A percentile compares a stretch with the other conserved stretches of the same genome.
These are phyloP conservation scores for Pagrus major DNA, from an alignment of 2,113 vertebrate species.

Conservation along the genomic window DNA sequence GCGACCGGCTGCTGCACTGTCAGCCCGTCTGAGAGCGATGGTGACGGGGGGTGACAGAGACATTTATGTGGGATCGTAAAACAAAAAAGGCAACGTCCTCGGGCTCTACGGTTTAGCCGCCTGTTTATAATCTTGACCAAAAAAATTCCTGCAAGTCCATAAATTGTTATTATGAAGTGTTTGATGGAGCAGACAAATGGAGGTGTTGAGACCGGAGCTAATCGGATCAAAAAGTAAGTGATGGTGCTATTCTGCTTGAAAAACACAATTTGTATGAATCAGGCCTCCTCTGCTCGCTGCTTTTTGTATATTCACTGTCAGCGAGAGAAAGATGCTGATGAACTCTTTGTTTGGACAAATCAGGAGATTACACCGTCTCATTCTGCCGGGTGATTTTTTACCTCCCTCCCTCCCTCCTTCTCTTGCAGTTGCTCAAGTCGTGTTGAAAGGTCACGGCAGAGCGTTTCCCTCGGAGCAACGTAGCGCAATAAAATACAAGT, in stretches of 20 bases:
- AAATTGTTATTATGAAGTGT: slow-evolving; percentile 62
- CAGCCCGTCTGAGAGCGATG: slow-evolving; percentile 62
- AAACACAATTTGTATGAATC: slow-evolving; percentile 70
- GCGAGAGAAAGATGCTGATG: slow-evolving; percentile 56
- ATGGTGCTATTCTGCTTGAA: slow-evolving; percentile 68
- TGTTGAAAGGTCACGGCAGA: slow-evolving; percentile 75
- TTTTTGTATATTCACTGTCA: slow-evolving; percentile 52
- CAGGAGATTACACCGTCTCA: slow-evolving; percentile 51
- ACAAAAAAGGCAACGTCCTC: slow-evolving; percentile 53
- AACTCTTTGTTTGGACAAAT: slow-evolving; percentile 64
- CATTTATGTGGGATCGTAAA: slow-evolving; percentile 62
- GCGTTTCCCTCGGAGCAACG: slow-evolving; percentile 79
- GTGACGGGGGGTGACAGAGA: slow-evolving; percentile 46
- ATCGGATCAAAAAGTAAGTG: slow-evolving; percentile 76
- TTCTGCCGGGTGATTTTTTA: slow-evolving; percentile 50
- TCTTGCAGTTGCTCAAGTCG: slow-evolving; percentile 39
- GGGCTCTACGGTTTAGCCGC: slow-evolving; percentile 52
- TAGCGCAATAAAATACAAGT: slow-evolving; percentile 78
- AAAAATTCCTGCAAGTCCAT: slow-evolving; percentile 68
- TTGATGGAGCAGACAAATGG: slow-evolving; percentile 54
- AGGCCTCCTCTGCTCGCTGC: neutral
- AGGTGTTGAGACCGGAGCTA: slow-evolving; percentile 48
- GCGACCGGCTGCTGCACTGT: slow-evolving; percentile 41
- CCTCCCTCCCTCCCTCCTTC: neutral
- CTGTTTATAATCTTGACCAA: slow-evolving; percentile 70